Percentiles rank a stretch among this genome's conserved stretches.
These are phyloP conservation scores for Hiodon tergisus DNA, from an alignment of 2,113 vertebrate genomes.

Conservation along the genomic window DNA sequence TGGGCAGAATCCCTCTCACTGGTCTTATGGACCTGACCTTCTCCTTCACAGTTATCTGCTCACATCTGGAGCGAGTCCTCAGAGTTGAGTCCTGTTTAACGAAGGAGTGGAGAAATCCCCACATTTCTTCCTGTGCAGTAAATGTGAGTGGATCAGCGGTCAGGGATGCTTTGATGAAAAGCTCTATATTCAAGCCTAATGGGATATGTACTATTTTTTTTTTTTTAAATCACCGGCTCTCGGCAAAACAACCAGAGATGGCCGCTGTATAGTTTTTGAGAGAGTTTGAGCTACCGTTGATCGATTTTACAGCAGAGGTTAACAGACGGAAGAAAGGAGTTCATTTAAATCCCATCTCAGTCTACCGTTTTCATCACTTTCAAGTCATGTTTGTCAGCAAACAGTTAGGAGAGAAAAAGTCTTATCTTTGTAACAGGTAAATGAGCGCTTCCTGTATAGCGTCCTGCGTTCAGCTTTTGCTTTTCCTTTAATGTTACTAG, in stretches of 20 bases:
- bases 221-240: conserved; percentile 9
- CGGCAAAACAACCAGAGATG: neutral
- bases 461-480: no score
- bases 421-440: no score
- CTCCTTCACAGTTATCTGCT: conserved; percentile 56
- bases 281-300: neutral
- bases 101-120: conserved; percentile 55
- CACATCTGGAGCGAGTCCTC: conserved; percentile 29
- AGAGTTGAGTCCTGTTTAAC: conserved; percentile 40
- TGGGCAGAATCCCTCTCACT: neutral
- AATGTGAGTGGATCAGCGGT: conserved; percentile 60
- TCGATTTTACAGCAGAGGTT: neutral
- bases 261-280: neutral
- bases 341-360: neutral
- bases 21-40: conserved; percentile 43
- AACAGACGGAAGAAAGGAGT: neutral
- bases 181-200: conserved; percentile 36
- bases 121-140: conserved; percentile 63
- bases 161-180: conserved; percentile 55
- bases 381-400: neutral
- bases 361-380: neutral
- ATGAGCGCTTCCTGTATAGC: neutral
- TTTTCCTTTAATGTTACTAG: no score
- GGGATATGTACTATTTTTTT: neutral
- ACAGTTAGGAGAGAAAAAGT: no score